phyloP scores from a whole-genome alignment of 2,113 vertebrate genomes.

The Dicrurus megarhynchus region DNA sequence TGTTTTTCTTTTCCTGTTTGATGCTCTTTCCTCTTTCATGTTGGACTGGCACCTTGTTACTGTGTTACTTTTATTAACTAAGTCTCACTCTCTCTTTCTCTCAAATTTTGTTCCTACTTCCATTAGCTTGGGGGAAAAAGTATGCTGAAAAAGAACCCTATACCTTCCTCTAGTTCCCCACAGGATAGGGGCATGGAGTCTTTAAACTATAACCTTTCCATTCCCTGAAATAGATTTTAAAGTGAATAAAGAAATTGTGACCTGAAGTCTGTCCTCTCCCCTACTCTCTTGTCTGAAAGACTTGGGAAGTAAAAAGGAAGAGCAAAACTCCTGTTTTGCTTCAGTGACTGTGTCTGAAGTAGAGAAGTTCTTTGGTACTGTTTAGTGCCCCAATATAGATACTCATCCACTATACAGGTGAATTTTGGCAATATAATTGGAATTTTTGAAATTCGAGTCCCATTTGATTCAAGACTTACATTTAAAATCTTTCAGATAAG shows the following conservation, averaged over 20 bases:
- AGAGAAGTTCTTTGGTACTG: not conserved
- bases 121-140: not conserved
- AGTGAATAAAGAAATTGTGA: not conserved
- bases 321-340: not conserved
- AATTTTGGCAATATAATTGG: not conserved
- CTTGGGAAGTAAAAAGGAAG: not conserved
- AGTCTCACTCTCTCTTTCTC: not conserved
- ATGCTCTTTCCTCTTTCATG: not conserved
- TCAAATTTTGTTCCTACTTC: not conserved
- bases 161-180: not conserved
- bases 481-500: not conserved
- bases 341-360: not conserved
- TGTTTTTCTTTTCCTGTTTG: not conserved
- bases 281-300: not conserved
- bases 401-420: not conserved
- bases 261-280: not conserved
- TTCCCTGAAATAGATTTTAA: conserved; percentile 33
- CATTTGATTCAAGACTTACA: not conserved
- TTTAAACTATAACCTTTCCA: not conserved
- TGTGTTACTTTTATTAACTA: not conserved
- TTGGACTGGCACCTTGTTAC: not conserved
- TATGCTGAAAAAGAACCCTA: not conserved
- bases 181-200: not conserved
- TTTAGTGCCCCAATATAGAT: not conserved
- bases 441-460: not conserved